Conservation (phyloP, 2,113 vertebrate species). For the Sprattus sprattus region DNA sequence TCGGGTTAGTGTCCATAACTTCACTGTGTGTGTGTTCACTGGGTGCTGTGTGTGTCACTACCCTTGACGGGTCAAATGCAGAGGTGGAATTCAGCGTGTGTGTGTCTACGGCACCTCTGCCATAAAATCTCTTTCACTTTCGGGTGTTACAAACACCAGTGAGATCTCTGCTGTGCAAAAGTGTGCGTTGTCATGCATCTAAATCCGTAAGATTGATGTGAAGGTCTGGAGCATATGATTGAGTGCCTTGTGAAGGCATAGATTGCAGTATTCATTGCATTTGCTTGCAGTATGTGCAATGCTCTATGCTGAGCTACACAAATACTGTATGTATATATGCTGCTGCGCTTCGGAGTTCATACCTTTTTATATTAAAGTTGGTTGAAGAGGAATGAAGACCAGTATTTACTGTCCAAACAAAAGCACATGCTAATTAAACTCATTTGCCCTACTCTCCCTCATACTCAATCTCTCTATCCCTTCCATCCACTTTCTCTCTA, state of each 20-base stretch:
- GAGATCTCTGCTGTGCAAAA: not conserved
- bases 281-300: not conserved
- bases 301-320: not conserved
- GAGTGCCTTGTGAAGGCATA: not conserved
- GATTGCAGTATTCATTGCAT: not conserved
- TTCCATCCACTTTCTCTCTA: slow-evolving; percentile 36
- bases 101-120: too few relatives aligned
- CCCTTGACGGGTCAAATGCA: too few relatives aligned
- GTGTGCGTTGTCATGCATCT: not conserved
- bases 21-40: too few relatives aligned
- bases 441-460: slow-evolving; percentile 28
- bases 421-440: slow-evolving; percentile 61
- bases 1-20: too few relatives aligned
- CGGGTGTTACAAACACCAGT: not conserved
- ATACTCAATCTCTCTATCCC: slow-evolving; percentile 37
- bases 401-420: slow-evolving; percentile 59
- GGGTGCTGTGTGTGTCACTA: too few relatives aligned
- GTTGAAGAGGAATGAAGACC: slow-evolving; percentile 46
- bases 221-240: not conserved
- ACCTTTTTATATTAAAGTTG: slow-evolving; percentile 19
- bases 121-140: too few relatives aligned
- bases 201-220: not conserved
- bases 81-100: too few relatives aligned
- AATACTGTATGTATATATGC: not conserved
- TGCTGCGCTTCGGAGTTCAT: slow-evolving; percentile 24